Evolutionary conservation across 2,888 invertebrate species (phyloP).

Genomic region (Hecatera dysodea): DNA sequence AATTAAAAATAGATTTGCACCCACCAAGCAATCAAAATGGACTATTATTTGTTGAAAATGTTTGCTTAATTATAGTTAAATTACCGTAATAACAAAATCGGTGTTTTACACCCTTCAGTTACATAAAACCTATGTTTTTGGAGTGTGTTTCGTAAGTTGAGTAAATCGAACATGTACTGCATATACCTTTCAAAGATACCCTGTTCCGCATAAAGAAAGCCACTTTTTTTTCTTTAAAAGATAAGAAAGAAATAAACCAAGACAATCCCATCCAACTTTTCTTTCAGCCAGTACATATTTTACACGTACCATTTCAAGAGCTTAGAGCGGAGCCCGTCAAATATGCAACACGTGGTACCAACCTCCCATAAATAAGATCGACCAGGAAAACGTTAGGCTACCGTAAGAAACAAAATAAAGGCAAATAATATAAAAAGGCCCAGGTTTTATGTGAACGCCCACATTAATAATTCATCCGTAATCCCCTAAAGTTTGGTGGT

Average conservation of each 20-base stretch:
- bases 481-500: conserved; percentile 82
- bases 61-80: conserved; percentile 38
- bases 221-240: neutral
- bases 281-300: conserved; percentile 49
- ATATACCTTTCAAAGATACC: neutral
- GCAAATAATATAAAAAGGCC: conserved; percentile 75
- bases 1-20: conserved; percentile 77
- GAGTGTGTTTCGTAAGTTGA: neutral
- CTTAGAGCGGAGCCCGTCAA: conserved; percentile 58
- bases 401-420: conserved; percentile 71
- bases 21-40: conserved; percentile 56
- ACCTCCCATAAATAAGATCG: conserved; percentile 66
- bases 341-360: conserved; percentile 66
- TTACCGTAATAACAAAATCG: conserved; percentile 6
- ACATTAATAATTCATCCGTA: conserved; percentile 89
- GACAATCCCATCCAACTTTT: conserved; percentile 24
- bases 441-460: conserved; percentile 83
- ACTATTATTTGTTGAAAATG: conserved; percentile 34
- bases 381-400: conserved; percentile 62
- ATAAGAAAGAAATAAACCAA: conserved; percentile 28
- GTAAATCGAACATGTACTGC: neutral
- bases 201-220: neutral
- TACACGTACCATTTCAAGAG: conserved; percentile 52
- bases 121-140: neutral
- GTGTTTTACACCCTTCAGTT: neutral